Evolutionary conservation across 2,113 vertebrate genomes (phyloP).

Genomic region (Poecile atricapillus): DNA sequence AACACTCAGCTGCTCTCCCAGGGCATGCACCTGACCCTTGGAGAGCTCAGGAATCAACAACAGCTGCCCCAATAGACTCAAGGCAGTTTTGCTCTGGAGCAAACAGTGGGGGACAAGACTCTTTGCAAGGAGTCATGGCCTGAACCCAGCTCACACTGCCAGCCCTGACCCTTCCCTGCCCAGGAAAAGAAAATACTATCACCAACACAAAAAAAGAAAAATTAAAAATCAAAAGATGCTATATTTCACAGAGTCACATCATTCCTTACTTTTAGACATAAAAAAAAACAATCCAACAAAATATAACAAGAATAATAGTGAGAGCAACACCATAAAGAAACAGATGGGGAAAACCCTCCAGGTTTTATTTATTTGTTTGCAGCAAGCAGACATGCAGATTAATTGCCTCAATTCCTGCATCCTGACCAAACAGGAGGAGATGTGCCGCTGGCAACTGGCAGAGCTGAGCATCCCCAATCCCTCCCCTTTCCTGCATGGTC

Average conservation of each 20-base stretch:
- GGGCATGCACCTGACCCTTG: background rate
- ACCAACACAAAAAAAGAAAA: background rate
- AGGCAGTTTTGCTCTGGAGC: background rate
- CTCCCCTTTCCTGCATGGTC: background rate
- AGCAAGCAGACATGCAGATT: constrained; percentile 13
- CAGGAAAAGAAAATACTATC: background rate
- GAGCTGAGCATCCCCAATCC: background rate
- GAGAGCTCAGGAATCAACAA: background rate
- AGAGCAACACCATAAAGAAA: constrained; percentile 38
- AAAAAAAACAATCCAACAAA: background rate
- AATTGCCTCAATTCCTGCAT: background rate
- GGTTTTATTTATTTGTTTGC: constrained; percentile 45
- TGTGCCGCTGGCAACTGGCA: background rate
- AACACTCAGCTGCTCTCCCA: background rate
- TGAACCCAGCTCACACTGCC: background rate
- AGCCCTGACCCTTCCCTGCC: background rate
- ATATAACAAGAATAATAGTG: background rate
- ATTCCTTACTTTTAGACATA: background rate
- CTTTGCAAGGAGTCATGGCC: background rate
- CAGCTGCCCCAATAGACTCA: background rate
- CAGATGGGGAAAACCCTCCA: constrained; percentile 41
- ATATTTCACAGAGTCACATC: background rate
- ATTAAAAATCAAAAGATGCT: background rate
- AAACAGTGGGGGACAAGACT: background rate
- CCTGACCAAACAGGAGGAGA: background rate